Conservation (phyloP, 2,888 invertebrate genomes). For the Hirtodrosophila confusa region DNA sequence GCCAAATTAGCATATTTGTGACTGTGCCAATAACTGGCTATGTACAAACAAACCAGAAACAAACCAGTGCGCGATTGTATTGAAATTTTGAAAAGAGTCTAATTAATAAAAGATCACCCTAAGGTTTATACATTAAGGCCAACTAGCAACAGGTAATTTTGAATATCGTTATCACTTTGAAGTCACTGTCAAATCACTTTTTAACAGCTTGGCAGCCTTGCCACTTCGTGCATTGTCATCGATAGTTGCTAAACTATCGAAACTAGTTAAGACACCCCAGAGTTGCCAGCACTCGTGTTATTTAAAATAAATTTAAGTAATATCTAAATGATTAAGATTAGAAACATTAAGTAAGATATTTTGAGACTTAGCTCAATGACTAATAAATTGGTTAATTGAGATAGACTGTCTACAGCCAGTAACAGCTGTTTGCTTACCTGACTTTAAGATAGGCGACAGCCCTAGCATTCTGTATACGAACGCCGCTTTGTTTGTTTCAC, state of each 20-base stretch:
- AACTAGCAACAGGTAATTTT: constrained; percentile 13
- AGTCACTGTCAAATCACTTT: not conserved
- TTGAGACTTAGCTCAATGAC: not conserved
- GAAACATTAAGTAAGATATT: not conserved
- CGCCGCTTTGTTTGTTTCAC: constrained; percentile 67
- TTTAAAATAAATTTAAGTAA: not conserved
- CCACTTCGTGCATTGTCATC: not conserved
- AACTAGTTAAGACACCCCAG: not conserved
- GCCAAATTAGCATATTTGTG: not conserved
- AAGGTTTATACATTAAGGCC: not conserved
- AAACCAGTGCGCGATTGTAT: not conserved
- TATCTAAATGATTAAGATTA: not conserved
- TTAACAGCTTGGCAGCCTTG: constrained; percentile 11
- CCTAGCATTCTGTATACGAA: constrained; percentile 64
- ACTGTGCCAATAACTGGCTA: too few species aligned
- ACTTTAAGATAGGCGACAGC: constrained; percentile 33
- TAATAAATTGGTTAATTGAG: not conserved
- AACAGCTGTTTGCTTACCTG: constrained; percentile 38
- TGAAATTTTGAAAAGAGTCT: not conserved
- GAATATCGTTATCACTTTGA: not conserved
- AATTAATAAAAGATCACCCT: not conserved
- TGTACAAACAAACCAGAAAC: not conserved
- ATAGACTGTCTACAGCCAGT: not conserved
- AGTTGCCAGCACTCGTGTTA: constrained; percentile 6
- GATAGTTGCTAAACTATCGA: constrained; percentile 7